These are phyloP conservation scores for Lagopus leucura DNA, from an alignment of 2,113 vertebrate genomes.

Conservation along the genomic window DNA sequence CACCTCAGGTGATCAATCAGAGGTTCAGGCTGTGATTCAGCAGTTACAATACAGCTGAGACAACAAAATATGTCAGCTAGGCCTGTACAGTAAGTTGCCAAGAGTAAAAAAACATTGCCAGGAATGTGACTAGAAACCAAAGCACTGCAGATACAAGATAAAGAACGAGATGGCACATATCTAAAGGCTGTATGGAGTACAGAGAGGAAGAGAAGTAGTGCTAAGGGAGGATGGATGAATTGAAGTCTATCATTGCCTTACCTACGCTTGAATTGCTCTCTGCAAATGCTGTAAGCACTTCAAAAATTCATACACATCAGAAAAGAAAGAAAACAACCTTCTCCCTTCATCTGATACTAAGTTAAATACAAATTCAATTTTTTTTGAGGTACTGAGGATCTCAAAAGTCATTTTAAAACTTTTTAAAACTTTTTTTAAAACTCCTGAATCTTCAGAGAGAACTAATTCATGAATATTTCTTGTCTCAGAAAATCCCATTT, in stretches of 20 bases:
- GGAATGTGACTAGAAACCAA: background rate
- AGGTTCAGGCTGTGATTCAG: too few species aligned
- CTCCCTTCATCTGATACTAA: background rate
- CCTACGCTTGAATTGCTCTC: background rate
- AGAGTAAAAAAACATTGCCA: background rate
- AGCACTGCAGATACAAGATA: background rate
- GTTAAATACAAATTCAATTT: background rate
- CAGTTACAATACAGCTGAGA: background rate
- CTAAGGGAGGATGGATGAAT: background rate
- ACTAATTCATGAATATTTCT: background rate
- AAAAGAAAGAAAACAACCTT: background rate
- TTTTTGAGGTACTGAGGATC: background rate
- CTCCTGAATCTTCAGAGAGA: background rate
- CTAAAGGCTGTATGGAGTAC: background rate
- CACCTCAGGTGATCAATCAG: too few species aligned
- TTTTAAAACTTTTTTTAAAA: background rate
- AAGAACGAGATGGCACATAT: background rate
- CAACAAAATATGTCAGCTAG: background rate
- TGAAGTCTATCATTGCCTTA: background rate
- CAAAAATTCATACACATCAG: background rate
- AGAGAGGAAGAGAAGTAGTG: background rate
- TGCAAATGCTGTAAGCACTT: background rate
- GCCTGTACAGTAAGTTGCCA: background rate
- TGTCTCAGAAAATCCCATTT: background rate
- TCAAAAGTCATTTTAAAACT: background rate